Conservation (phyloP, 2,888 invertebrate genomes). For the Spodoptera exigua region DNA sequence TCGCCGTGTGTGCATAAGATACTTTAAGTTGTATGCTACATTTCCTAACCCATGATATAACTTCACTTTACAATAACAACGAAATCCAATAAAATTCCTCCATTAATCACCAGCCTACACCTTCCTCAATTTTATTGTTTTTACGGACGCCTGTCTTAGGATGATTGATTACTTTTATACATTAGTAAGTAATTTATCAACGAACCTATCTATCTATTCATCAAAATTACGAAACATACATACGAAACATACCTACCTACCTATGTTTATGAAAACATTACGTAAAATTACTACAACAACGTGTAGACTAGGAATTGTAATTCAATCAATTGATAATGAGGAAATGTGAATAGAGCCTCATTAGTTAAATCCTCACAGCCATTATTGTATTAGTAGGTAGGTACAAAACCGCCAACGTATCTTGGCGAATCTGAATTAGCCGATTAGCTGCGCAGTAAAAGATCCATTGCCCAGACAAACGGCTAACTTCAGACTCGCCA, state of each 20-base stretch:
- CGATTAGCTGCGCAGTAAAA: too few species aligned
- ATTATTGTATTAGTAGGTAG: too few species aligned
- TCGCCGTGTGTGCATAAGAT: too few species aligned
- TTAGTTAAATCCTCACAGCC: too few species aligned
- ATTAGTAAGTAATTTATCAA: neutral
- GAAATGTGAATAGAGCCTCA: too few species aligned
- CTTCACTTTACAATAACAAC: neutral
- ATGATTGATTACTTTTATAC: conserved; percentile 19
- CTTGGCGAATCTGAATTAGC: too few species aligned
- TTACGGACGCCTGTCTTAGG: conserved; percentile 1
- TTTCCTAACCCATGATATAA: too few species aligned
- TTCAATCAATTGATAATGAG: conserved; percentile 22
- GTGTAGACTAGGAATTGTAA: conserved; percentile 17
- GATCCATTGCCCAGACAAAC: too few species aligned
- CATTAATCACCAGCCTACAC: neutral
- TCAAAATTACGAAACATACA: conserved; percentile 23
- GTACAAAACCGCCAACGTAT: too few species aligned
- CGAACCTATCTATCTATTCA: conserved; percentile 6
- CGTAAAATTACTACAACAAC: conserved; percentile 1
- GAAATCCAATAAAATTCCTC: neutral
- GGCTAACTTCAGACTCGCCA: too few species aligned
- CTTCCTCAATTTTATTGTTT: conserved; percentile 2
- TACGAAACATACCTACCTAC: too few species aligned
- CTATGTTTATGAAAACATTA: conserved; percentile 23
- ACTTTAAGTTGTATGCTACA: too few species aligned